Evolutionary conservation across 2,888 invertebrate species (phyloP), one percentile per base, ranked within the genome.

Genomic region (Apoda limacodes): DNA sequence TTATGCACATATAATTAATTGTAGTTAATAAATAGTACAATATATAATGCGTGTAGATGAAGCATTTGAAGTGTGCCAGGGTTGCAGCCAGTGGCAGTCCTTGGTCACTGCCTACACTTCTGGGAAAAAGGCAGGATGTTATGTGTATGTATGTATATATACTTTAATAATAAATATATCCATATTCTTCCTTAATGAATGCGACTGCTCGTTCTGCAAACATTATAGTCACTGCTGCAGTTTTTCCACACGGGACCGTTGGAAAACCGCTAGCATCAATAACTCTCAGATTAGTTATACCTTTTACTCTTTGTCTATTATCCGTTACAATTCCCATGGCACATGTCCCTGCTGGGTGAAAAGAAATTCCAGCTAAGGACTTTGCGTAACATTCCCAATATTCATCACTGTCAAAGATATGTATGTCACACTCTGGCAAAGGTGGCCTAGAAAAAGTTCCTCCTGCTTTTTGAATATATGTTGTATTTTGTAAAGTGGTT

Each of bases 231-330:
- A 70, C 38, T 50, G 54, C 43, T 76, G 75, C 1, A 74, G 75
- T 20, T 75, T 58, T 75, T 1, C 71, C 76, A 3, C 76, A 52
- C 2, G 60, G 29, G 1, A 69, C 53, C 9, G 42, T 42, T 1
- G 75, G 70, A 64, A 76, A 68, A 3, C 60, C 61, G 31, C 72
- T 69, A 9, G 75, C 76, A 38, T 78, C 76, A 4, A 43, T 74
- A 17, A 76, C 71, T 7, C 76, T 46, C 34, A 78, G 35, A 0
- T 52, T 39, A 0, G 22, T 5, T 5, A 75, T 33, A 0, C 70
- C 70, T 1, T 31, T 30, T 15, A 76, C 74, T 20, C 40, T 42
- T 35, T 75, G 33, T 30, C 43, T 15, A 0, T 39, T 34, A 37
- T 75, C 71, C 23, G 75, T 48, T 9, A 71, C 76, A 2, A 42